Evolutionary conservation across 1,140 invertebrate species (phyloP), one percentile per base, ranked within the genome.

Genomic region (Tetragnatha versicolor): DNA sequence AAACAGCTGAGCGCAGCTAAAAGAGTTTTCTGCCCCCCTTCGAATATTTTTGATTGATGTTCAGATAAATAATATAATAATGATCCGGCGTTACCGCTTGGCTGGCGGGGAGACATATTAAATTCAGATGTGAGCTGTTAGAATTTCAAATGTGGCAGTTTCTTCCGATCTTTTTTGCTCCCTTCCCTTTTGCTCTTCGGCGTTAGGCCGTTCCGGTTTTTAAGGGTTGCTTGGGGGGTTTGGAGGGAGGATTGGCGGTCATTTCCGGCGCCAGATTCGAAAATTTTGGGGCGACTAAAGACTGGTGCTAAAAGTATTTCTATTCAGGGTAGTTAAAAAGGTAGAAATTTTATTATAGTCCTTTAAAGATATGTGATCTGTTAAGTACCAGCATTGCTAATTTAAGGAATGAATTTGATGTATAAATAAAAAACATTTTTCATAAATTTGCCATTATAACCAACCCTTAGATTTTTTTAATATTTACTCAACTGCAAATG

Each of bases 1-100:
- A 77, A 65, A 77, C 73, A 77, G 73, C 61, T 77, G 73, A 77
- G 61, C 27, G 29, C 20, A 33, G 60, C 58, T 77, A 77, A 77
- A 77, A 77, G 73, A 77, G 73, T 77, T 77, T 77, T 55, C 14
- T 29, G n/a, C 17, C 5, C 45, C 60, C 73, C 60, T 25, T 35
- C 58, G 60, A 60, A 76, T 76, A 77, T 77, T 77, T 77, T 77
- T 77, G 73, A 77, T 77, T 77, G 73, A 77, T 77, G 73, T 77
- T 77, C 73, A 77, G 73, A 77, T 77, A 77, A 77, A 77, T 77
- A 77, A 77, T 77, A 77, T 77, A 77, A 77, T 77, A 66, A 77
- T 77, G 73, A 77, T 77, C 73, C 73, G 31, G 42, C 31, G 45
- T 76, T 76, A 65, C 73, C 60, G 73, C 73, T 65, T 49, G 47